Base-by-base conservation (phyloP, 2,797 vertebrate genomes). In the Synanceia verrucosa region DNA sequence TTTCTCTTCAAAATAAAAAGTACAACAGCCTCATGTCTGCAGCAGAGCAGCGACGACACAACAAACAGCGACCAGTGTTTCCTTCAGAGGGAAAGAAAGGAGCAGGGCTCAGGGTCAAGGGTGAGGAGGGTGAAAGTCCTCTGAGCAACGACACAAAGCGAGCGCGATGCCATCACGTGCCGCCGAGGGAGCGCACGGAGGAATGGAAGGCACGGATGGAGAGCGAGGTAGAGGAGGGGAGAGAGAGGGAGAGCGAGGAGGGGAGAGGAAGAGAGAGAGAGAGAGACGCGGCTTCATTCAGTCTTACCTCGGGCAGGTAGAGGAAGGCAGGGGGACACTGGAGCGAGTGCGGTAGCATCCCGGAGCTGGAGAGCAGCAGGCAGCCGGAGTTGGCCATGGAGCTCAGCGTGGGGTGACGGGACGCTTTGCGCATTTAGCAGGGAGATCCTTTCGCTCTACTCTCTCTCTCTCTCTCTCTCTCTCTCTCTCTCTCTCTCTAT, bases 301-400 rank as follows among this genome's bases (percentile, higher is more conserved):
- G 86, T 83, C 97, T 97, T 97, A 98, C 97, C 97, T 98, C 96
- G 90, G 96, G 95, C 93, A 98, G 96, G 95, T 97, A 98, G 94
- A 98, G 96, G 95, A 98, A 97, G 81, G 97, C 95, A 60, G 96
- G 94, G 86, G 97, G 96, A 82, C 96, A 96, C 89, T 96, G 96
- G 82, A 96, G 94, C 81, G 96, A 94, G 94, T 96, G 97, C 85
- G 96, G 96, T 89, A 98, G 95, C 96, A 98, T 96, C 93, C 96
- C 95, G 81, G 96, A 94, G 93, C 95, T 93, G 94, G 97, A 95
- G 93, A 98, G 95, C 93, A 98, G 95, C 94, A 98, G 95, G 92
- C 97, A 98, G 95, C 96, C 96, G 76, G 96, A 97, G 96, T 97
- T 97, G 93, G 96, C 96, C 97, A 98, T 98, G 93, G 97, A 97